Evolutionary conservation across 2,888 invertebrate genomes (phyloP).

Genomic region (Orthonychiurus folsomi): DNA sequence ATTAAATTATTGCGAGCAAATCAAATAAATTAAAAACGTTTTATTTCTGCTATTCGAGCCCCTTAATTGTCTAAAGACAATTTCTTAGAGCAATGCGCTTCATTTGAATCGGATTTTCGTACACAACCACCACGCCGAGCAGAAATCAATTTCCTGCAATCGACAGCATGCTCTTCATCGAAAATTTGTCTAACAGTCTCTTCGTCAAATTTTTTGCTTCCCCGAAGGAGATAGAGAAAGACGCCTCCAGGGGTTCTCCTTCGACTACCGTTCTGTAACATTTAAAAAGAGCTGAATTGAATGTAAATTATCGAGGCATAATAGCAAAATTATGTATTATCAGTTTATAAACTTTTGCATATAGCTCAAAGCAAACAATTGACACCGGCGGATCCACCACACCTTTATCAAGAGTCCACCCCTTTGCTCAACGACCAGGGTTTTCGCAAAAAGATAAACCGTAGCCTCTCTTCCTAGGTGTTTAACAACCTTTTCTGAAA

Average conservation of each 20-base stretch:
- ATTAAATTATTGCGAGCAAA: too few relatives aligned
- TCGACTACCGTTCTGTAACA: slow-evolving; percentile 1
- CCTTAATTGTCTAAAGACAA: too few relatives aligned
- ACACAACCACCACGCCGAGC: too few relatives aligned
- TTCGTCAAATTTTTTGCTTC: background rate
- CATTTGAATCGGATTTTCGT: too few relatives aligned
- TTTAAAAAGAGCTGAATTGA: background rate
- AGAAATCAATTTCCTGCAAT: too few relatives aligned
- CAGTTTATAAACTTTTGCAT: too few relatives aligned
- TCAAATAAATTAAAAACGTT: too few relatives aligned
- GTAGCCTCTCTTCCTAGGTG: background rate
- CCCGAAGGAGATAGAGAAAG: background rate
- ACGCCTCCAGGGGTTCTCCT: slow-evolving; percentile 2
- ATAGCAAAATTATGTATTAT: too few relatives aligned
- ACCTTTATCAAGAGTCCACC: background rate
- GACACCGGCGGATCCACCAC: too few relatives aligned
- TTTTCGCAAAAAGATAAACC: background rate
- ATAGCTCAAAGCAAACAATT: too few relatives aligned
- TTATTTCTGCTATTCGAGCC: too few relatives aligned
- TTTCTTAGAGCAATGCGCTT: too few relatives aligned
- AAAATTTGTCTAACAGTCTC: slow-evolving; percentile 4
- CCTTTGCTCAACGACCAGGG: background rate
- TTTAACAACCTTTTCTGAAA: background rate
- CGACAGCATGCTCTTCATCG: background rate
- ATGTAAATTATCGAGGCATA: background rate